Evolutionary conservation across 2,113 vertebrate genomes (phyloP).

Genomic region (Hydropotes inermis): DNA sequence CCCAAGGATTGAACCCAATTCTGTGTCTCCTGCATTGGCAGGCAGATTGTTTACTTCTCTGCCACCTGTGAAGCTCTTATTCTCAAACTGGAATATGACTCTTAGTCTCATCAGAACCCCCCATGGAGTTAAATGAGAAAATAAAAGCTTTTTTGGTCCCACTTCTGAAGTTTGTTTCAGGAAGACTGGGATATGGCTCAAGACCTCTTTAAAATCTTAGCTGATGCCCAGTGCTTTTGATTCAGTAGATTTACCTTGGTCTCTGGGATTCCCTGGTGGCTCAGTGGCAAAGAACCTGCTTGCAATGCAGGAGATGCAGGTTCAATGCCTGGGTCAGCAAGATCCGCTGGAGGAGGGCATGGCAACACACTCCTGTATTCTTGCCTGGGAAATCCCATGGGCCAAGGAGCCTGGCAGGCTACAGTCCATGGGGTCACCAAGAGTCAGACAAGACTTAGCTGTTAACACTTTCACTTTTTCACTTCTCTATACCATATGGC

Average conservation of each 20-base stretch:
- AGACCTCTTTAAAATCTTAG: neutral
- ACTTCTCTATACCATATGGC: neutral
- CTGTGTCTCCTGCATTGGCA: neutral
- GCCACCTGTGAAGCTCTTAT: neutral
- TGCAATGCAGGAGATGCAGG: neutral
- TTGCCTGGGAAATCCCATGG: neutral
- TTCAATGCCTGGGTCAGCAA: neutral
- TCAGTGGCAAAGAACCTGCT: neutral
- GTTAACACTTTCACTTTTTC: neutral
- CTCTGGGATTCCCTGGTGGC: neutral
- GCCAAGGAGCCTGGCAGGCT: neutral
- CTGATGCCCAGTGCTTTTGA: neutral
- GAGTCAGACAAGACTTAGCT: neutral
- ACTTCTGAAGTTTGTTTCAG: neutral
- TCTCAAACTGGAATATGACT: neutral
- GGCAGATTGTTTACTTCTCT: neutral
- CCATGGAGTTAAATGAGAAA: neutral
- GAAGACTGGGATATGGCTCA: neutral
- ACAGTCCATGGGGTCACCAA: neutral
- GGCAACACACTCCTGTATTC: neutral
- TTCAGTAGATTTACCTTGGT: neutral
- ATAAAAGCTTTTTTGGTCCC: neutral
- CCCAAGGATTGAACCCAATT: neutral
- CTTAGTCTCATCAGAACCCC: neutral
- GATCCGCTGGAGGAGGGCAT: neutral